Evolutionary conservation across 2,113 vertebrate species (phyloP), one percentile per base, ranked within the genome.

Genomic region (Alligator sinensis): DNA sequence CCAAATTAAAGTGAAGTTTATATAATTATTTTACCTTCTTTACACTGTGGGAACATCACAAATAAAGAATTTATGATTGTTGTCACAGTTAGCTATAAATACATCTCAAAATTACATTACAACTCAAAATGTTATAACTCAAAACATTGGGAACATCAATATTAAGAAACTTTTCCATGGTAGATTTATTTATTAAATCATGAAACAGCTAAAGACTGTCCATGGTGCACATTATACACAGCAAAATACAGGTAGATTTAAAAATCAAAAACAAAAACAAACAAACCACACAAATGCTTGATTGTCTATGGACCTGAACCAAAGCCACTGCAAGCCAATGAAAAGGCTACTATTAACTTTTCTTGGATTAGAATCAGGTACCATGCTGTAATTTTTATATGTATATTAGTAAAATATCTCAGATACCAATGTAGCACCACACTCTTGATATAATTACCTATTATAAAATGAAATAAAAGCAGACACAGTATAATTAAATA

Each of bases 1-100:
- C 81, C 84, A 84, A 86, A 68, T 72, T 81, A 47, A 92, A 94
- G 87, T 86, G 34, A 72, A 91, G 90, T 93, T 88, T 76, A 16
- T 62, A 60, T 86, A 82, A 93, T 94, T 9, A 4, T 11, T 84
- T 84, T 84, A 62, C n/a, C 24, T 34, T 13, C 15, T 62, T 55
- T 76, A 55, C 28, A 54, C 21, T 74, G 70, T 74, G 21, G 21
- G 84, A 90, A 95, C 28, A 84, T 15, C 13, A 18, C n/a, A 47
- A 81, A 80, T 21, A 54, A 57, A 80, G 85, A 57, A 10, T 6
- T 15, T 22, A 84, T 38, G 28, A 7, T 5, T 55, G 30, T 54
- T 82, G 9, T 82, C n/a, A 38, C 25, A 18, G 5, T 7, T 6
- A 64, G 28, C 55, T 30, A 72, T 63, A 70, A 57, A 82, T 34